These are phyloP conservation scores for Phaethon lepturus DNA, from an alignment of 2,113 vertebrate species.

Conservation along the genomic window DNA sequence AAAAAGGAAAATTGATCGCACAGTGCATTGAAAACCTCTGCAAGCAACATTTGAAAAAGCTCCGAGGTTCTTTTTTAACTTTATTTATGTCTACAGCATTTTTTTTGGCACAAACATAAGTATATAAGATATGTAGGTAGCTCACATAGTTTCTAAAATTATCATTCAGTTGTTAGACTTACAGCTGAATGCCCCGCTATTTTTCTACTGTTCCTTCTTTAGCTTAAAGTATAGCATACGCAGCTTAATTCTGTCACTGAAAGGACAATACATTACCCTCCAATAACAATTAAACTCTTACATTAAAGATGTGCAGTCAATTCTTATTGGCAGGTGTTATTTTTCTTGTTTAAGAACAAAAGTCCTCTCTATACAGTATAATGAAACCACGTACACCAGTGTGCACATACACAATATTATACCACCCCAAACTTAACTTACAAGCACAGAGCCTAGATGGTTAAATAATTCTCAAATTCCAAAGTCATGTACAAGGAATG, in stretches of 20 bases:
- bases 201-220: neutral
- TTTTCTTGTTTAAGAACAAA: neutral
- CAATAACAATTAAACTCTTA: neutral
- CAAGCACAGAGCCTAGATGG: neutral
- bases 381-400: neutral
- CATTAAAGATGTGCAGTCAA: neutral
- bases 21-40: neutral
- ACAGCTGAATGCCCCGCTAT: rapidly evolving
- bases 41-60: neutral
- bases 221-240: neutral
- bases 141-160: neutral
- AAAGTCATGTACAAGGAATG: neutral
- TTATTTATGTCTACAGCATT: neutral
- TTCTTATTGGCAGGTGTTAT: neutral
- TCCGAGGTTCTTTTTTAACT: neutral
- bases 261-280: neutral
- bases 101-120: neutral
- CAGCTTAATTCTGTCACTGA: neutral
- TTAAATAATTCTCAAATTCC: neutral
- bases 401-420: rapidly evolving
- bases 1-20: neutral
- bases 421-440: rapidly evolving
- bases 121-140: rapidly evolving
- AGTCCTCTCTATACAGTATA: neutral
- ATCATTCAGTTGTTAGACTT: neutral